A percentile compares a stretch with the other conserved stretches of the same genome.
Conservation (phyloP, 2,113 vertebrate species). For the Coryphaenoides rupestris region DNA sequence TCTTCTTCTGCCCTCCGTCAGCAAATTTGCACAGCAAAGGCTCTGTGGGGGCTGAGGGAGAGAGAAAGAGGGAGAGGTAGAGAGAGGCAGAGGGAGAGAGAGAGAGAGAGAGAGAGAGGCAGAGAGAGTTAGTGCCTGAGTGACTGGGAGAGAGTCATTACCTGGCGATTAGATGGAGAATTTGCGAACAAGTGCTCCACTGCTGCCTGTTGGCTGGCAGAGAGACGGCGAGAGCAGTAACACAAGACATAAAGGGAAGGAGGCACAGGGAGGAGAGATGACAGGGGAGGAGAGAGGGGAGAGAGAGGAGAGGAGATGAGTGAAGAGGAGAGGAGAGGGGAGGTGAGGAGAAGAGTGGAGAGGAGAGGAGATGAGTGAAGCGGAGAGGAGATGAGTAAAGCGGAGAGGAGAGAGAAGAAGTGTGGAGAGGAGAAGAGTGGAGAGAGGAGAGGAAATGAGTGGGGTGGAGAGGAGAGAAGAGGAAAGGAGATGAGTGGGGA, state of each 20-base stretch:
- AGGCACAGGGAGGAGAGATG: too few species aligned
- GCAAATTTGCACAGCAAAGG: conserved; percentile 98
- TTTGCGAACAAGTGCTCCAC: background rate
- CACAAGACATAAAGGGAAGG: too few species aligned
- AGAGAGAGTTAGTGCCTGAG: conserved; percentile 17
- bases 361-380: too few species aligned
- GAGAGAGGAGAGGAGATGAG: background rate
- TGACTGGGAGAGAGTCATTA: background rate
- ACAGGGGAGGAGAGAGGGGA: background rate
- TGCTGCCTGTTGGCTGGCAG: conserved; percentile 68
- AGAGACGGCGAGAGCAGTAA: conserved; percentile 66
- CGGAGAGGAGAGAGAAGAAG: conserved; percentile 18
- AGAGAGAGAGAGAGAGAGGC: conserved; percentile 31
- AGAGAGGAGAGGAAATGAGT: conserved; percentile 35
- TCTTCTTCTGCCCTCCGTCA: conserved; percentile 96
- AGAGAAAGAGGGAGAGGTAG: conserved; percentile 70
- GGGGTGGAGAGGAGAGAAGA: too few species aligned
- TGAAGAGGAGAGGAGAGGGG: background rate
- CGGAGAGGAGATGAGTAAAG: background rate
- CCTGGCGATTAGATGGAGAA: background rate
- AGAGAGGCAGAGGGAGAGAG: background rate
- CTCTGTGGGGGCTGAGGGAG: conserved; percentile 86
- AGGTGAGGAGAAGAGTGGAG: background rate
- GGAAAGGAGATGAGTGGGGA: conserved; percentile 41
- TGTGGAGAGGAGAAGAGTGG: conserved; percentile 42